phyloP scores from a whole-genome alignment of 37 sponge, comb jelly and placozoan genomes.

The Ianthella basta region DNA sequence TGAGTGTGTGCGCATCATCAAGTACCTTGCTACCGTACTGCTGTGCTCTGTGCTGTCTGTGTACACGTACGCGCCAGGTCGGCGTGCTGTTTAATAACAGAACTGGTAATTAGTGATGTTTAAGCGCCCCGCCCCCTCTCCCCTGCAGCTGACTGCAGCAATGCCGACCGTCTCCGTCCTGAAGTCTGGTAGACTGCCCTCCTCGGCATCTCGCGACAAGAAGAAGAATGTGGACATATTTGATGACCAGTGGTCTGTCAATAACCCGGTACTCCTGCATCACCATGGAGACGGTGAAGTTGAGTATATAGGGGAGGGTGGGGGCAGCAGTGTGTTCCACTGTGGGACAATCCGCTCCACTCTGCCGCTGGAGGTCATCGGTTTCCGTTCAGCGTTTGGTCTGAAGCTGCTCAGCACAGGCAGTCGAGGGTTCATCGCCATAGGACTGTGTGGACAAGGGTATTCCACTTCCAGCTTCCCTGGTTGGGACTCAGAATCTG shows the following conservation, averaged over 20 bases:
- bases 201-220: no score
- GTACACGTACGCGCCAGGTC: no score
- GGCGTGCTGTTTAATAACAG: no score
- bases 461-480: slow-evolving; percentile 63
- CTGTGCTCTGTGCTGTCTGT: no score
- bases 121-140: no score
- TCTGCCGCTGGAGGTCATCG: slow-evolving; percentile 2
- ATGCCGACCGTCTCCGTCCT: no score
- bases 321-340: not conserved
- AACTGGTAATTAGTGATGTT: no score
- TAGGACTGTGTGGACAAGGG: slow-evolving; percentile 58
- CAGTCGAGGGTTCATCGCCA: slow-evolving; percentile 41
- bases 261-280: slow-evolving; percentile 1
- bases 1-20: no score
- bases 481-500: slow-evolving; percentile 60
- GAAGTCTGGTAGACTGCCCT: no score
- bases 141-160: no score
- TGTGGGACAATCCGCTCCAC: not conserved
- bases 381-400: slow-evolving; percentile 3
- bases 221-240: not conserved
- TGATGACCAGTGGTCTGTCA: slow-evolving; percentile 24
- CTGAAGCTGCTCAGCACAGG: slow-evolving; percentile 52
- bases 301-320: slow-evolving; percentile 16
- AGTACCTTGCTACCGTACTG: no score
- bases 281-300: not conserved